Base-by-base conservation (phyloP, 2,113 vertebrate genomes). In the Pithys albifrons region DNA sequence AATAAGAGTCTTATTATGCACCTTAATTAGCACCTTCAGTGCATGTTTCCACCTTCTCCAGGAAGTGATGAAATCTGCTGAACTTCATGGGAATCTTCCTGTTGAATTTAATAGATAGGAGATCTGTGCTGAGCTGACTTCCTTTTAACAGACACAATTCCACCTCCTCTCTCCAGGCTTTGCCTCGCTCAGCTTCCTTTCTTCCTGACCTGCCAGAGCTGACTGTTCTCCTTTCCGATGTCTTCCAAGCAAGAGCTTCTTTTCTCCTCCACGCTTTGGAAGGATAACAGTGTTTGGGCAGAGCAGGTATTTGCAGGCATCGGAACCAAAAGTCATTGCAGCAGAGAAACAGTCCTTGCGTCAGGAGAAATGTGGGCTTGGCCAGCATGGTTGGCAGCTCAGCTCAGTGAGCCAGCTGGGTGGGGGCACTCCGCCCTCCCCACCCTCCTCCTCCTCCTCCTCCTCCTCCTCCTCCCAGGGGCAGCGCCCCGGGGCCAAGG, bases 1-100 rank as follows among this genome's bases (percentile, higher is more conserved):
- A 90, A 88, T 86, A 88, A 61, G 3, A 67, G 65, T 67, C 59
- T 84, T 72, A 55, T 67, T 83, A 48, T 29, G 43, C 45, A 61
- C 57, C 29, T 91, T 93, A 96, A 93, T 95, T 71, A 89, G 73
- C 80, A 95, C 89, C 91, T 94, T 93, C 75, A 86, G 49, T 37
- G 75, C 81, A 87, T 87, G 59, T 84, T 93, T 93, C 61, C 69
- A 61, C 55, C 61, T 88, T 67, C 66, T 7, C 5, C 9, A 28
- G 75, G 55, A 73, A 51, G 78, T 89, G 74, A 94, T 88, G 81
- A 75, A 97, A 91, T 67, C 71, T 71, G 45, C 37, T 74, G 58
- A 88, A 52, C 39, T 52, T 67, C 51, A 88, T 54, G 23, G 39
- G 55, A 88, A 27, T 94, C 69, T 90, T 96, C 69, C 61, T 71